Evolutionary conservation across 2,113 vertebrate genomes (phyloP).

Genomic region (Bos indicus): DNA sequence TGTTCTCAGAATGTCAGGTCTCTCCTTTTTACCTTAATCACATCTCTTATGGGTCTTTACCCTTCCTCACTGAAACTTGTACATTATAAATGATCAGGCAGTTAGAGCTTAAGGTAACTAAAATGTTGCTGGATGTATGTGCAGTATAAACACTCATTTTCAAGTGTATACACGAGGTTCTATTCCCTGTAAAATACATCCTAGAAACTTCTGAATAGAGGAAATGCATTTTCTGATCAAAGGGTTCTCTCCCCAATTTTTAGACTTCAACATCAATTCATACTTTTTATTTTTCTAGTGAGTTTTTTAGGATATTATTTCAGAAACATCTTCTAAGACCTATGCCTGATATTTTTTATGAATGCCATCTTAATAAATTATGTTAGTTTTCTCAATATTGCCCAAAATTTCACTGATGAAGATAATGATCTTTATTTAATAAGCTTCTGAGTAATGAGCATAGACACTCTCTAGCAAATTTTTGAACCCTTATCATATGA

Average conservation of each 20-base stretch:
- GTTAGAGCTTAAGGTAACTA: neutral
- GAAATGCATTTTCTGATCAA: neutral
- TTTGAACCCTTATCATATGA: neutral
- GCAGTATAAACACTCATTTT: neutral
- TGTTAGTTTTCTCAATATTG: neutral
- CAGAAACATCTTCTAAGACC: neutral
- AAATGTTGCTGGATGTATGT: neutral
- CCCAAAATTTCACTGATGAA: neutral
- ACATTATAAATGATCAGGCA: neutral
- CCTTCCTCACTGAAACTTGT: neutral
- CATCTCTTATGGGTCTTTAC: neutral
- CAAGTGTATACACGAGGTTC: neutral
- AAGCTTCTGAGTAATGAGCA: neutral
- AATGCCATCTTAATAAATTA: neutral
- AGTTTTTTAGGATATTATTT: neutral
- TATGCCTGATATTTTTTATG: neutral
- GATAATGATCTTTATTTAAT: neutral
- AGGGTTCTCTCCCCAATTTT: neutral
- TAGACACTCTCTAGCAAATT: neutral
- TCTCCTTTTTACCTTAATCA: constrained; percentile 20
- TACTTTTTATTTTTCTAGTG: neutral
- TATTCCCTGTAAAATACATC: neutral
- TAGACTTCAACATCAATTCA: neutral
- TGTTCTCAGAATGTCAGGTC: neutral
- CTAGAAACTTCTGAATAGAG: neutral